These are phyloP conservation scores for Seladonia tumulorum DNA, from an alignment of 2,888 invertebrate species.

Conservation along the genomic window DNA sequence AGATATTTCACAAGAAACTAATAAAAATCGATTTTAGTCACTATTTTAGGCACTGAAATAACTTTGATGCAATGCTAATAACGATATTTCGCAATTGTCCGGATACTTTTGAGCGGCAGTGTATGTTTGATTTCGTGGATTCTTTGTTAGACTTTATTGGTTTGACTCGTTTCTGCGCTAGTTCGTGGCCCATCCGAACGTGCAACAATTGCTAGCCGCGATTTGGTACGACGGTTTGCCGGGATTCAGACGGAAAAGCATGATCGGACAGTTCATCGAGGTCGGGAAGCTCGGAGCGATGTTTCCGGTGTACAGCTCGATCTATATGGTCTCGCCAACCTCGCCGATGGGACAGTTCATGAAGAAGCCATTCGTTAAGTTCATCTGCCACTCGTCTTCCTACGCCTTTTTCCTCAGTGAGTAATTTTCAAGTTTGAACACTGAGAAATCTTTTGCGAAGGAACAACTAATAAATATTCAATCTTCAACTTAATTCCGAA, in stretches of 20 bases:
- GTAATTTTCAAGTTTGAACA: conserved; percentile 76
- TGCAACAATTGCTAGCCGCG: conserved; percentile 97
- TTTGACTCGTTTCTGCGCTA: conserved; percentile 81
- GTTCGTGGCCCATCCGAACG: conserved; percentile 99
- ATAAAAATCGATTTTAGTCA: too few relatives aligned
- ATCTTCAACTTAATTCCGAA: background rate
- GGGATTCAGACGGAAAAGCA: conserved; percentile 96
- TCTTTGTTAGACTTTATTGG: background rate
- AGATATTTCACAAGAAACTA: too few relatives aligned
- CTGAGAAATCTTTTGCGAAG: background rate
- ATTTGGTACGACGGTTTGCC: conserved; percentile 99
- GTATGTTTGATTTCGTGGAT: too few relatives aligned
- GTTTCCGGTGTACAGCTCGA: conserved; percentile 96
- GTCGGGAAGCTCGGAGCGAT: conserved; percentile 94
- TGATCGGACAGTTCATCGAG: conserved; percentile 94
- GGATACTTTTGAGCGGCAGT: too few relatives aligned
- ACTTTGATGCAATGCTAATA: too few relatives aligned
- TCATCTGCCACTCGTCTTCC: conserved; percentile 98
- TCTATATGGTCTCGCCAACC: conserved; percentile 96
- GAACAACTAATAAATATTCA: background rate
- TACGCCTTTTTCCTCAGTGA: conserved; percentile 98
- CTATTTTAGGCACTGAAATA: too few relatives aligned
- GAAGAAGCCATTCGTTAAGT: conserved; percentile 99
- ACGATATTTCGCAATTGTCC: too few relatives aligned
- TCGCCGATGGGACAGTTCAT: conserved; percentile 95